Percentiles rank a stretch among this genome's conserved stretches.
These are phyloP conservation scores for Drosophila putrida DNA, from an alignment of 2,888 invertebrate species.

Conservation along the genomic window DNA sequence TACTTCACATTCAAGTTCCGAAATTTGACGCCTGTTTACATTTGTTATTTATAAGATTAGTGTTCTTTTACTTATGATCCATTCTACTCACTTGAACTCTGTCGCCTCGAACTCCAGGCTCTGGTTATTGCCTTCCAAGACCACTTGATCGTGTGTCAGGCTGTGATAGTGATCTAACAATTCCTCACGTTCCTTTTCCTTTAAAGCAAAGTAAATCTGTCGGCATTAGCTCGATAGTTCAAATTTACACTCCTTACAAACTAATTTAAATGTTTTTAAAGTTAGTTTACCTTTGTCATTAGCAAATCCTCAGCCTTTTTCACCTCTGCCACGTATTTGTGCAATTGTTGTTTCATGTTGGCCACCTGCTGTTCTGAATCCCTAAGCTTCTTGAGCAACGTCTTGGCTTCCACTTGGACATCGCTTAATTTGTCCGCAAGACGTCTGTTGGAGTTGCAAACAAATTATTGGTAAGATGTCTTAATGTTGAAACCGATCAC, in stretches of 20 bases:
- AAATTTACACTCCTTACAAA: conserved; percentile 21
- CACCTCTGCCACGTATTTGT: conserved; percentile 93
- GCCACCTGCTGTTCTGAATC: conserved; percentile 90
- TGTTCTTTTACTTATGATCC: neutral
- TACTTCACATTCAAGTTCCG: conserved; percentile 87
- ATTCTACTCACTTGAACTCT: conserved; percentile 87
- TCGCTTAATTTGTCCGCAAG: conserved; percentile 91
- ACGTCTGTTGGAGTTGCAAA: conserved; percentile 85
- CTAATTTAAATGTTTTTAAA: conserved; percentile 9
- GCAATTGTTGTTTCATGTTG: conserved; percentile 90
- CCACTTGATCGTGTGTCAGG: conserved; percentile 91
- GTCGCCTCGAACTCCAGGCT: conserved; percentile 91
- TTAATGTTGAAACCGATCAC: conserved; percentile 5
- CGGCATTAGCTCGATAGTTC: conserved; percentile 32
- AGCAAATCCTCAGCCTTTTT: conserved; percentile 92
- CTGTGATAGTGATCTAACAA: conserved; percentile 93
- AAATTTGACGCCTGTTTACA: conserved; percentile 84
- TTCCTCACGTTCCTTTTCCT: conserved; percentile 92
- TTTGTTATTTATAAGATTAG: neutral
- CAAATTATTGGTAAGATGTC: conserved; percentile 3
- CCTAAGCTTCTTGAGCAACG: conserved; percentile 89
- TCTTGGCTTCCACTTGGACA: conserved; percentile 88
- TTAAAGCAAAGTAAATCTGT: conserved; percentile 64
- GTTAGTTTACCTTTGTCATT: conserved; percentile 87
- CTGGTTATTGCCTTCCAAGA: conserved; percentile 92